Base-by-base conservation (phyloP, 2,113 vertebrate genomes). In the Leucopsar rothschildi region DNA sequence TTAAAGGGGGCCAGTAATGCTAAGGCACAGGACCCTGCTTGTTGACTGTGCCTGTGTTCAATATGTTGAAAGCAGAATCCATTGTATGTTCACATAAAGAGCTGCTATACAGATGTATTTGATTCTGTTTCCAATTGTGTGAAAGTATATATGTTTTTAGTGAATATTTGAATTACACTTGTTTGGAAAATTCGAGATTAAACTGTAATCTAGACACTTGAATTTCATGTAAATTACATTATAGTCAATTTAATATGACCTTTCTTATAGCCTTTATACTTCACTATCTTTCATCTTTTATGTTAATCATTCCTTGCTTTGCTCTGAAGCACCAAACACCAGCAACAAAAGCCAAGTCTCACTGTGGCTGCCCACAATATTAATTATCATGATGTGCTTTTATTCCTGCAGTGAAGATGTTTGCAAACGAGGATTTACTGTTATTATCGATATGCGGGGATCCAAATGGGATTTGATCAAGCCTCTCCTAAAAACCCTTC, bases 391-490 rank as follows among this genome's bases (percentile, higher is more conserved):
- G 45, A 66, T 82, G 72, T 82, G 44, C 49, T 96, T 97, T 92
- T 97, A 87, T 97, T 81, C 76, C 93, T 83, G 56, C 98, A 99
- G 99, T 1, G 99, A 99, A 98, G 99, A 99, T 91, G 99, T 99
- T 64, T 99, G 99, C 96, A 99, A 99, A 94, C 98, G 99, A 65
- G 99, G 99, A 66, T 99, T 99, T 97, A 99, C 99, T 11, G 99
- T 99, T 96, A 99, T 99, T 97, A 99, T 99, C 28, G 99, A 99
- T 97, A 99, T 99, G 99, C 98, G 99, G 12, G 99, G 99, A 44
- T 99, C 99, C 56, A 99, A 99, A 96, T 99, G 99, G 99, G 99
- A 99, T 88, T 98, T 99, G 96, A 99, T 99, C 96, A 99, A 99
- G 73, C 99, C 99, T 64, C 98, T 99, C 55, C 98, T 99, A 94